Conservation (phyloP, 2,797 vertebrate species). For the Bradypodion ventrale region DNA sequence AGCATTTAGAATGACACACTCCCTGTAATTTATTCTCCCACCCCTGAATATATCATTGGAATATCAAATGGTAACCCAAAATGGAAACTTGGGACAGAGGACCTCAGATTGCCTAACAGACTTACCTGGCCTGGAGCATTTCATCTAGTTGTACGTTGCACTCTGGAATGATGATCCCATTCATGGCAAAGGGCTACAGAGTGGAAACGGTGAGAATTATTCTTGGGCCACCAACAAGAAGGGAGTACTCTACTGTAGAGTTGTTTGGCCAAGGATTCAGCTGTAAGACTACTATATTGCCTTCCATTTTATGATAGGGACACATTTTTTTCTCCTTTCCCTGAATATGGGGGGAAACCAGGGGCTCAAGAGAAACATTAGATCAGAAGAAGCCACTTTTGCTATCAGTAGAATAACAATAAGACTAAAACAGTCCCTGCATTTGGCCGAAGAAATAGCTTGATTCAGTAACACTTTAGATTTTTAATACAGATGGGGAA, state of each 20-base stretch:
- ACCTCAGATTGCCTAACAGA: not conserved
- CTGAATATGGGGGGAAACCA: not conserved
- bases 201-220: not conserved
- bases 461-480: not conserved
- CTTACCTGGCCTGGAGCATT: slow-evolving; percentile 71
- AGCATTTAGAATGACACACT: no score
- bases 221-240: no score
- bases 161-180: slow-evolving; percentile 74
- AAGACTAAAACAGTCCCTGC: not conserved
- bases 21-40: no score
- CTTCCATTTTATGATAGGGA: no score
- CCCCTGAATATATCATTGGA: not conserved
- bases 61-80: not conserved
- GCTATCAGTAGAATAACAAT: rapidly evolving
- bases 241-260: not conserved
- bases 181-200: slow-evolving; percentile 75
- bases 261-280: not conserved
- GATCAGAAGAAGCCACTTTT: not conserved
- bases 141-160: slow-evolving; percentile 75
- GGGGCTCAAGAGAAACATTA: not conserved
- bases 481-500: not conserved
- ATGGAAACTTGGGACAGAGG: not conserved
- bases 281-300: not conserved
- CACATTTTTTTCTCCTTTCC: no score
- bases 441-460: not conserved